Conservation (phyloP, 53 echinoderm and acorn worm genomes). For the Antedon mediterranea region DNA sequence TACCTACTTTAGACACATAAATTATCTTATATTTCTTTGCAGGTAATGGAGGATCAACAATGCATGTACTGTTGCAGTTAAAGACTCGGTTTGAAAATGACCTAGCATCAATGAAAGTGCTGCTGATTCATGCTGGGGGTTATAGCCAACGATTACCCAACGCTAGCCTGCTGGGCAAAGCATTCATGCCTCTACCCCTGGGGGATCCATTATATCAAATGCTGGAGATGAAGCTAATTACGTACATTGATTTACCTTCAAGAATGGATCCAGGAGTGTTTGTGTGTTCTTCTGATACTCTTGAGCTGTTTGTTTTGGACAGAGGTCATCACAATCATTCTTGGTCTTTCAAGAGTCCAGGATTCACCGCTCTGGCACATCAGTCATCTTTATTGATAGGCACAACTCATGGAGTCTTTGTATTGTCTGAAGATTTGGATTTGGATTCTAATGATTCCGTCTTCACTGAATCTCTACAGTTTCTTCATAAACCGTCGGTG, state of each 20-base stretch:
- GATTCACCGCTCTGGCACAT: slow-evolving; percentile 75
- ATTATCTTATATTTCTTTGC: not conserved
- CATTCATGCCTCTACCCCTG: slow-evolving; percentile 66
- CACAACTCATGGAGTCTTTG: slow-evolving; percentile 69
- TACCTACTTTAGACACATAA: no score
- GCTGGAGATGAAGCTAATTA: slow-evolving; percentile 57
- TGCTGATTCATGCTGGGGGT: slow-evolving; percentile 79
- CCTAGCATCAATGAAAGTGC: slow-evolving; percentile 35
- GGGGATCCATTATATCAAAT: slow-evolving; percentile 75
- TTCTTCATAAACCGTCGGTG: slow-evolving; percentile 58
- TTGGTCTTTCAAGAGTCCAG: slow-evolving; percentile 54
- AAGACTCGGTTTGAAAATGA: slow-evolving; percentile 28
- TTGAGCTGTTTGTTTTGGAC: slow-evolving; percentile 45
- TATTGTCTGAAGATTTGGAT: slow-evolving; percentile 6
- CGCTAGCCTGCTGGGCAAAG: slow-evolving; percentile 63
- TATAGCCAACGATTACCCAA: slow-evolving; percentile 78
- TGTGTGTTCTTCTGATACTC: slow-evolving; percentile 45
- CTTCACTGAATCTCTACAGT: slow-evolving; percentile 44
- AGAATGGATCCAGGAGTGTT: slow-evolving; percentile 64
- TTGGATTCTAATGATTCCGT: slow-evolving; percentile 18
- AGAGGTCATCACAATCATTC: slow-evolving; percentile 14
- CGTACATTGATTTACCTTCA: slow-evolving; percentile 68
- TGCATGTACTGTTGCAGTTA: slow-evolving; percentile 49
- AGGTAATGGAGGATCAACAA: slow-evolving; percentile 79
- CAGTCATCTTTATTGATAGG: slow-evolving; percentile 59